Base-by-base conservation (phyloP, 23 tunicate genomes). In the Oikopleura albicans region DNA sequence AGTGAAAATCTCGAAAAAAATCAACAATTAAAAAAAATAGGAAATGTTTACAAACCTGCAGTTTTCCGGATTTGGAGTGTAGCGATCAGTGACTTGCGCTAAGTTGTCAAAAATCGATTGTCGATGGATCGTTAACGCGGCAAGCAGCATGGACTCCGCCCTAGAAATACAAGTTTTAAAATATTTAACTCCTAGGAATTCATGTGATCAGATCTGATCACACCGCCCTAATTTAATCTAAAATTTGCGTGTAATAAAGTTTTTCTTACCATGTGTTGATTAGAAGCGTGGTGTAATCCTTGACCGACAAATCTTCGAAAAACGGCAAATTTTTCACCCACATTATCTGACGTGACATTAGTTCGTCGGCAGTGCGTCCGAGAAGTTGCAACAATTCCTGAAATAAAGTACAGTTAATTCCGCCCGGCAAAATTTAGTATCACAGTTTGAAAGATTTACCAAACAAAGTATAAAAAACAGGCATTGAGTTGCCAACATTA, bases 251-350 rank as follows among this genome's bases (percentile, higher is more conserved):
- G n/a, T n/a, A n/a, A n/a, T n/a, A n/a, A n/a, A n/a, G n/a, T n/a
- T n/a, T n/a, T n/a, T n/a, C 37, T 71, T 71, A 71, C 97, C 97
- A 92, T 28, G 97, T 92, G 39, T 89, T 89, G 40, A 90, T 91
- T 71, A 92, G 84, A 38, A 92, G 66, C 0, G 92, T 92, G 40
- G 97, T 92, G 88, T 92, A 90, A 87, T 92, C 97, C 76, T 92
- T 89, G 40, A 92, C 87, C 0, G 97, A 89, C 4, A 92, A 83
- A 35, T 76, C 83, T 33, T 87, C 87, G 76, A 85, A 92, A 84
- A 92, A 92, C 36, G 97, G 97, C 59, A 92, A 66, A 84, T 89
- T 87, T 83, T 92, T 92, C 38, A 89, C 90, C 97, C 97, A 92
- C 39, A 87, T 86, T 29, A 92, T 92, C 66, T 92, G 97, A 38